Percentiles rank a stretch among this genome's conserved stretches.
phyloP scores from a whole-genome alignment of 2,113 vertebrate genomes.

The Mixornis gularis region DNA sequence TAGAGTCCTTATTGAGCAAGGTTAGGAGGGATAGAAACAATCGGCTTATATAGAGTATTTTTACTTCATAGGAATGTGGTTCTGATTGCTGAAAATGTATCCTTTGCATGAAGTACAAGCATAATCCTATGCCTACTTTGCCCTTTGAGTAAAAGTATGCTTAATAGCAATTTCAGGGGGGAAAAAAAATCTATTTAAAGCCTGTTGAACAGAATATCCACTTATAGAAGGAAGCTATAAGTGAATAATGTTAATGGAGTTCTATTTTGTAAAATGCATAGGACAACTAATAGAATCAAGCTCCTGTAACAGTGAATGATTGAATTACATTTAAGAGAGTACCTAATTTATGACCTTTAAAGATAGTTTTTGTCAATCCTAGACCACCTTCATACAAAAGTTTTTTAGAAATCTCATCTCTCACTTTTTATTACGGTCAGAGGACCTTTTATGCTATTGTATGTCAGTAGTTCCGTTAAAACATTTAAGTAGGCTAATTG shows the following conservation, averaged over 20 bases:
- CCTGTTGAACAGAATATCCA: constrained; percentile 49
- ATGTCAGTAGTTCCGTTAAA: constrained; percentile 12
- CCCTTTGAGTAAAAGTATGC: constrained; percentile 71
- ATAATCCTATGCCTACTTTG: constrained; percentile 68
- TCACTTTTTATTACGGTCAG: neutral
- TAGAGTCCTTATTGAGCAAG: constrained; percentile 64
- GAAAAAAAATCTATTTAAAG: constrained; percentile 52
- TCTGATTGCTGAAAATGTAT: constrained; percentile 69
- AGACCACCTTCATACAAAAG: neutral
- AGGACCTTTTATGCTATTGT: neutral
- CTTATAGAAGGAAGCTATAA: constrained; percentile 44
- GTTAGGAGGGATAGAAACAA: constrained; percentile 55
- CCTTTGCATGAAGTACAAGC: constrained; percentile 58
- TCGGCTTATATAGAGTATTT: constrained; percentile 67
- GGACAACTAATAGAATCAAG: constrained; percentile 51
- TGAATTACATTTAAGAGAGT: constrained; percentile 46
- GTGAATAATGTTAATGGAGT: constrained; percentile 55
- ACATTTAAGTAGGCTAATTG: constrained; percentile 44
- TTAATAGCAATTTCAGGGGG: constrained; percentile 60
- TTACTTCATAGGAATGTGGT: constrained; percentile 65
- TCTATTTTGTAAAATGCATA: constrained; percentile 54
- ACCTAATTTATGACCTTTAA: constrained; percentile 49
- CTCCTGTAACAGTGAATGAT: constrained; percentile 28
- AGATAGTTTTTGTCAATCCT: constrained; percentile 22
- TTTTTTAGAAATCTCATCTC: neutral